Conservation (phyloP, 2,888 invertebrate genomes). For the Anarsia innoxiella region DNA sequence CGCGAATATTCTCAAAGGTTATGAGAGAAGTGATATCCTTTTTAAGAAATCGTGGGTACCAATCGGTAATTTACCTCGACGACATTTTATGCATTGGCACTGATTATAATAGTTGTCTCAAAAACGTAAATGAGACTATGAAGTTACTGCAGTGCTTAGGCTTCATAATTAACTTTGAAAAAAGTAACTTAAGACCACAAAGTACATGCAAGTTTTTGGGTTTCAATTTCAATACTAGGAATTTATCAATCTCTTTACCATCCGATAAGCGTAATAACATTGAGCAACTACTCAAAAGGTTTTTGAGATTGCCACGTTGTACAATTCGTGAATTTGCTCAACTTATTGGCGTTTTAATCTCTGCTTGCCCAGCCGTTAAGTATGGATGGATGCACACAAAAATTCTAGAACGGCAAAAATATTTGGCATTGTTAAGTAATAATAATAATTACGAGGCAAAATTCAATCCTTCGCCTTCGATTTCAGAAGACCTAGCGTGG, state of each 20-base stretch:
- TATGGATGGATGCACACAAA: too few species aligned
- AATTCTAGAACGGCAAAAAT: too few species aligned
- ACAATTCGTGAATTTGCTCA: slow-evolving; percentile 12
- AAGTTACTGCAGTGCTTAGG: slow-evolving; percentile 12
- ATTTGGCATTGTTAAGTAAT: slow-evolving; percentile 1
- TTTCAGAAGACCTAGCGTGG: slow-evolving; percentile 5
- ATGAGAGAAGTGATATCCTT: neutral
- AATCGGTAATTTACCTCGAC: too few species aligned
- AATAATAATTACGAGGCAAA: slow-evolving; percentile 5
- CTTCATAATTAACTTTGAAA: too few species aligned
- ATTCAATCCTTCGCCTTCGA: neutral
- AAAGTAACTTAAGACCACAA: slow-evolving; percentile 11
- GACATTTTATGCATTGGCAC: slow-evolving; percentile 12
- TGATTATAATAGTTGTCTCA: slow-evolving; percentile 8
- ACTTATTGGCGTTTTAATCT: slow-evolving; percentile 10
- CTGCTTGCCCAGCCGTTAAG: slow-evolving; percentile 13
- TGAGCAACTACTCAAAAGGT: slow-evolving; percentile 6
- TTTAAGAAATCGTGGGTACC: slow-evolving; percentile 7
- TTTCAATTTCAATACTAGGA: slow-evolving; percentile 1
- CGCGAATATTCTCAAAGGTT: slow-evolving; percentile 8
- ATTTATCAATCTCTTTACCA: slow-evolving; percentile 10
- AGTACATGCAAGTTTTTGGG: slow-evolving; percentile 13
- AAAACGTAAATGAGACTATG: slow-evolving; percentile 11
- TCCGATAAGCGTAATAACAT: slow-evolving; percentile 11
- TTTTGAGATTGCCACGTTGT: slow-evolving; percentile 3